phyloP scores from a whole-genome alignment of 2,888 invertebrate species.

The Epirrita christyi region DNA sequence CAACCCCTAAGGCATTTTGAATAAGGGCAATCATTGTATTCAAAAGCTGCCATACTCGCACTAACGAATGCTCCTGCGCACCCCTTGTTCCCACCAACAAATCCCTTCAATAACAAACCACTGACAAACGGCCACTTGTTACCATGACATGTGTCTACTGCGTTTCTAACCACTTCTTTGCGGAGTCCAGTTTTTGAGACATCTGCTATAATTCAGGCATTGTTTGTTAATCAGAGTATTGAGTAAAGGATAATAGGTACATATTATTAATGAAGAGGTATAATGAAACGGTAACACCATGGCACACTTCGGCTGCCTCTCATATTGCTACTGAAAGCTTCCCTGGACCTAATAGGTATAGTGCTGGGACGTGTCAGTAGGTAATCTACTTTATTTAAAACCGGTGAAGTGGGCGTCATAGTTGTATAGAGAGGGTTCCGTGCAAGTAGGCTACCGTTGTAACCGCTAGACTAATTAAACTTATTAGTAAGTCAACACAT shows the following conservation, averaged over 20 bases:
- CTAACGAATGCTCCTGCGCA: conserved; percentile 4
- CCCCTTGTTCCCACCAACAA: background rate
- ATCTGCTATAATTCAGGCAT: conserved; percentile 25
- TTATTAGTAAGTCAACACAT: too few species aligned
- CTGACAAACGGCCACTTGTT: conserved; percentile 5
- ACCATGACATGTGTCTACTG: conserved; percentile 8
- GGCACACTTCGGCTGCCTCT: too few species aligned
- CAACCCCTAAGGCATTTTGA: conserved; percentile 9
- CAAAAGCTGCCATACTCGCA: background rate
- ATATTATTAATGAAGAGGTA: conserved; percentile 9
- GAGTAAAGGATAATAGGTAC: conserved; percentile 5
- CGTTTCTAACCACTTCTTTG: background rate
- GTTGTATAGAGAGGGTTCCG: too few species aligned
- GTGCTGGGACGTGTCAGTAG: too few species aligned
- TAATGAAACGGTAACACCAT: background rate
- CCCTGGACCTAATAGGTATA: too few species aligned
- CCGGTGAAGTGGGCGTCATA: too few species aligned
- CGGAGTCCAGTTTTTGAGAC: conserved; percentile 16
- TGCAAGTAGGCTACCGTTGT: too few species aligned
- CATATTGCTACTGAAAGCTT: too few species aligned
- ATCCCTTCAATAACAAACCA: background rate
- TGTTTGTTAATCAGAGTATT: conserved; percentile 19
- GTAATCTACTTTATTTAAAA: too few species aligned
- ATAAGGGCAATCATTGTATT: background rate
- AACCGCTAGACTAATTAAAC: too few species aligned